Conservation (phyloP, 2,797 vertebrate genomes). For the Coregonus suidteri region DNA sequence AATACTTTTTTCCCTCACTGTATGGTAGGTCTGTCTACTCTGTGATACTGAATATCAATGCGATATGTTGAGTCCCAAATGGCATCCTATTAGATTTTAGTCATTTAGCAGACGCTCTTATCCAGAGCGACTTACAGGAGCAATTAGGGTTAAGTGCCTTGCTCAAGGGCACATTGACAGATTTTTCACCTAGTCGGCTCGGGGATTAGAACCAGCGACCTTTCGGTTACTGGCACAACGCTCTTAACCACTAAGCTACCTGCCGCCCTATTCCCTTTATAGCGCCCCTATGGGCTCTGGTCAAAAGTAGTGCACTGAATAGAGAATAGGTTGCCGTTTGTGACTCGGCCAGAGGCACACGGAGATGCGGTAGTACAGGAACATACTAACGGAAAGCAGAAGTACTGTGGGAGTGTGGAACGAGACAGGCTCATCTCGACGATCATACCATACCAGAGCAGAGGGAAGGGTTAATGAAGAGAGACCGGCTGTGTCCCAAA, state of each 20-base stretch:
- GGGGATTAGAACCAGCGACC: too few relatives aligned
- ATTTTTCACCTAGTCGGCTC: too few relatives aligned
- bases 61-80: neutral
- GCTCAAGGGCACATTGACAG: too few relatives aligned
- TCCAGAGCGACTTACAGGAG: too few relatives aligned
- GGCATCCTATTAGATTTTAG: neutral
- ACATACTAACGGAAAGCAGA: neutral
- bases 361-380: neutral
- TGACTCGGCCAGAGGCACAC: neutral
- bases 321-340: neutral
- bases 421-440: neutral
- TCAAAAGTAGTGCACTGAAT: neutral
- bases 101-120: too few relatives aligned
- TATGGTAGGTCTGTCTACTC: neutral
- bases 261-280: neutral
- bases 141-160: too few relatives aligned
- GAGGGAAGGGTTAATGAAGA: neutral
- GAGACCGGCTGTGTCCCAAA: neutral
- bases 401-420: neutral
- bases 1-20: too few relatives aligned
- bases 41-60: slow-evolving; percentile 12
- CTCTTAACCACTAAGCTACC: too few relatives aligned
- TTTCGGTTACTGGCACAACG: too few relatives aligned
- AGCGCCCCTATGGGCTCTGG: neutral
- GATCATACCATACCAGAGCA: too few relatives aligned